These are phyloP conservation scores for Nasonia oneida DNA, from an alignment of 2,888 invertebrate species.

Conservation along the genomic window DNA sequence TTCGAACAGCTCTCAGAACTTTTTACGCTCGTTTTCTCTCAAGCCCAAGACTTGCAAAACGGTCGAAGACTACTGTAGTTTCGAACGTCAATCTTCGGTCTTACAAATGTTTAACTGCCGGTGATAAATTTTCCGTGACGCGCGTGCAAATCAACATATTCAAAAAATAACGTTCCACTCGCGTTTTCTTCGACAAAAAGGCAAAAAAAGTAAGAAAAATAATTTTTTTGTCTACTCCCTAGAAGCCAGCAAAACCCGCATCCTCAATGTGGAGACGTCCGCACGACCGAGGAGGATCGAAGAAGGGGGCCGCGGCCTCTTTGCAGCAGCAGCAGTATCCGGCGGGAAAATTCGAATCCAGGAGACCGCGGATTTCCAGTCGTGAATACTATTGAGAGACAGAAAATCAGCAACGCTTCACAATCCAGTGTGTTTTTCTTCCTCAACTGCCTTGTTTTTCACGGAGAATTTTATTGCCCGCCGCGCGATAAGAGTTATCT, in stretches of 20 bases:
- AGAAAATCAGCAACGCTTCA: background rate
- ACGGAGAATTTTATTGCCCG: background rate
- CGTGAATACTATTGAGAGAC: conserved; percentile 28
- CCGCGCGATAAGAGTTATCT: background rate
- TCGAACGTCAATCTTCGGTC: background rate
- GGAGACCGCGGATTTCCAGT: conserved; percentile 20
- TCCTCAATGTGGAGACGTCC: conserved; percentile 48
- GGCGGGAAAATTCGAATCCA: conserved; percentile 36
- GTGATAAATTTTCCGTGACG: background rate
- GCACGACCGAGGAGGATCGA: background rate
- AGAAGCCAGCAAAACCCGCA: background rate
- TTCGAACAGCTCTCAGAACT: no score
- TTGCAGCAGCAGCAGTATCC: conserved; percentile 15
- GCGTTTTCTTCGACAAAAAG: background rate
- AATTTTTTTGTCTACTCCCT: background rate
- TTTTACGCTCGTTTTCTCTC: no score
- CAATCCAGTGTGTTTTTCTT: background rate
- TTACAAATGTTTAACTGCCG: background rate
- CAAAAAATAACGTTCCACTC: background rate
- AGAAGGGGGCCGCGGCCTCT: conserved; percentile 32
- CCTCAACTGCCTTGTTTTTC: background rate
- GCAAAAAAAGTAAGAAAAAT: background rate
- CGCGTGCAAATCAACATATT: background rate
- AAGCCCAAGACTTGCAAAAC: no score
- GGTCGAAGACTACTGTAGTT: background rate